Base-by-base conservation (phyloP, 2,888 invertebrate genomes). In the Pammene aurita region DNA sequence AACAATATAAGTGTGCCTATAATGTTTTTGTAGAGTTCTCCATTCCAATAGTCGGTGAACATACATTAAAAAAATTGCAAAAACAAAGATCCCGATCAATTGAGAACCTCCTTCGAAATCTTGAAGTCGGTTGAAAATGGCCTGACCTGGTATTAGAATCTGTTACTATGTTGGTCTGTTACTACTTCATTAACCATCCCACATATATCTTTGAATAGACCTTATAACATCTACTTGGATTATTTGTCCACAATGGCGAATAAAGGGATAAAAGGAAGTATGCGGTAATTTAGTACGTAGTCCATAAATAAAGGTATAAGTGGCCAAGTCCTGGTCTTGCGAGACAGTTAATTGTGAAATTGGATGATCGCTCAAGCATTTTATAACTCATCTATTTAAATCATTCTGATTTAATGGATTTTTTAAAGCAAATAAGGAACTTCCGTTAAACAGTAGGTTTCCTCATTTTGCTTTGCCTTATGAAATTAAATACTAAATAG, bases 331-430 rank as follows among this genome's bases (percentile, higher is more conserved):
- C 41, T 26, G 58, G 26, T 50, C 50, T 35, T 14, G 9, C 1
- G 35, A 62, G 14, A 10, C 50, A n/a, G 50, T 16, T 61, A 61
- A 61, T 62, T 61, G 38, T 61, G 16, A 35, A 61, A 61, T 61
- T 62, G 62, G 50, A 52, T 41, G 62, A 62, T 62, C 38, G 26
- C 52, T 35, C 41, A 2, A 18, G 16, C 41, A 52, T 62, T 48
- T 57, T 10, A 44, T 41, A 16, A 41, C 11, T 26, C 41, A 16
- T 18, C 41, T 41, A 18, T 41, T 41, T 41, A 16, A 11, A 41
- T 14, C 7, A 56, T 56, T 56, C 38, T 10, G 11, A 14, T 18
- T 18, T 11, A 50, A 11, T 16, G 38, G 38, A 38, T 38, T 38
- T 38, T 5, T 38, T 35, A 7, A 38, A 38, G 38, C 38, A 9